Evolutionary conservation across 2,888 invertebrate species (phyloP), one percentile per base, ranked within the genome.

Genomic region (Arrhopalites spinosus): DNA sequence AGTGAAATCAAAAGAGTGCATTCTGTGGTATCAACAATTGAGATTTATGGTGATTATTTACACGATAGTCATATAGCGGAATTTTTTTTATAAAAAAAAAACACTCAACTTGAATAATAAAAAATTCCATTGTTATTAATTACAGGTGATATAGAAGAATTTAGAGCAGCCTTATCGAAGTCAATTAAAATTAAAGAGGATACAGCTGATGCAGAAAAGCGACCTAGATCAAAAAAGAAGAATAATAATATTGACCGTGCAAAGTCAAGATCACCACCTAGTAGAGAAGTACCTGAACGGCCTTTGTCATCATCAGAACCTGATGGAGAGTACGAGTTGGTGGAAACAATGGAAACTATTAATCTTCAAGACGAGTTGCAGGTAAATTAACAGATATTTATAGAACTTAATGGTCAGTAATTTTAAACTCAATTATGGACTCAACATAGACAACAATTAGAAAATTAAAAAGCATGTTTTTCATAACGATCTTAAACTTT

Each of bases 1-100:
- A 91, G 89, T 71, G 95, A 95, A 87, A 90, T 93, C 0, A 89
- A 91, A 84, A 87, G 94, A 78, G 91, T 93, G 0, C 91, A 92
- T 81, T 88, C 89, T 70, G 87, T 91, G 64, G 86, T 95, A 20
- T 56, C 66, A 25, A 88, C 89, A 71, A 86, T 90, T 61, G 89
- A 90, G 83, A 87, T 92, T 47, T 91, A 92, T 85, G 90, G 92
- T 91, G 85, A 85, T 87, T 83, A 45, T 23, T 53, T 25, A 15
- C 27, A 36, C 5, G 36, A 11, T 36, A 11, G 3, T 7, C 36
- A 36, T 36, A 36, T 36, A 36, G 36, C 36, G 36, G 20, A 43
- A 5, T 69, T 29, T 5, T 17, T 20, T 69, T 15, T 50, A 5
- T 17, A 17, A 8, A 30, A 30, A 59, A 53, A 53, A 59, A 23